These are phyloP conservation scores for Caenorhabditis drosophilae DNA, from an alignment of 2,888 invertebrate genomes.

Conservation along the genomic window DNA sequence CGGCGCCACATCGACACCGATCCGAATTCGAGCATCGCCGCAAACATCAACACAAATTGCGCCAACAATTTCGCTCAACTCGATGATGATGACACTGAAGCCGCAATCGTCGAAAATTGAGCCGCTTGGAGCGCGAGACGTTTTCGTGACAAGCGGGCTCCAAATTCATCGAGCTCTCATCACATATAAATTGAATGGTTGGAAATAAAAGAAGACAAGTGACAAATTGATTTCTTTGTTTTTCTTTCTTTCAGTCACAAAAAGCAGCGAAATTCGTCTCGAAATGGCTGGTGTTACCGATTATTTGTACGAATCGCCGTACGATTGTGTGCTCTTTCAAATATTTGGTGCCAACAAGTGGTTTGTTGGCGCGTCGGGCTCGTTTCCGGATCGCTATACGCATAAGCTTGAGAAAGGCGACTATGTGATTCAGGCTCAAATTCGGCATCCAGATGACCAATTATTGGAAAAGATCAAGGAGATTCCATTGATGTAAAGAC, in stretches of 20 bases:
- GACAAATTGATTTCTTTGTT: neutral
- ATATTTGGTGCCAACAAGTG: constrained; percentile 89
- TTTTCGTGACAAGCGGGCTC: constrained; percentile 80
- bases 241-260: constrained; percentile 50
- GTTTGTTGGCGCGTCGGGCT: constrained; percentile 84
- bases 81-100: constrained; percentile 35
- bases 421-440: constrained; percentile 83
- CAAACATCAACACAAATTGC: constrained; percentile 34
- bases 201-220: too few species aligned
- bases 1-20: constrained; percentile 23
- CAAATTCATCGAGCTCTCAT: constrained; percentile 90
- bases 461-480: constrained; percentile 85
- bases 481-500: constrained; percentile 72
- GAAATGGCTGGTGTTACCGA: constrained; percentile 83
- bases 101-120: constrained; percentile 81
- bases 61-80: constrained; percentile 40
- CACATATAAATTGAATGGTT: constrained; percentile 79
- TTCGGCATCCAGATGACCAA: constrained; percentile 87
- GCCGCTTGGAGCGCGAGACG: constrained; percentile 82
- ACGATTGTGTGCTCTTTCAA: constrained; percentile 90
- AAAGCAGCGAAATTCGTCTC: constrained; percentile 48
- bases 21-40: constrained; percentile 34
- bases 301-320: constrained; percentile 91
- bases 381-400: constrained; percentile 84
- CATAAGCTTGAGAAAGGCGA: constrained; percentile 93